Percentiles rank a stretch among this genome's conserved stretches.
Conservation (phyloP, 2,797 vertebrate genomes). For the Acomys russatus region DNA sequence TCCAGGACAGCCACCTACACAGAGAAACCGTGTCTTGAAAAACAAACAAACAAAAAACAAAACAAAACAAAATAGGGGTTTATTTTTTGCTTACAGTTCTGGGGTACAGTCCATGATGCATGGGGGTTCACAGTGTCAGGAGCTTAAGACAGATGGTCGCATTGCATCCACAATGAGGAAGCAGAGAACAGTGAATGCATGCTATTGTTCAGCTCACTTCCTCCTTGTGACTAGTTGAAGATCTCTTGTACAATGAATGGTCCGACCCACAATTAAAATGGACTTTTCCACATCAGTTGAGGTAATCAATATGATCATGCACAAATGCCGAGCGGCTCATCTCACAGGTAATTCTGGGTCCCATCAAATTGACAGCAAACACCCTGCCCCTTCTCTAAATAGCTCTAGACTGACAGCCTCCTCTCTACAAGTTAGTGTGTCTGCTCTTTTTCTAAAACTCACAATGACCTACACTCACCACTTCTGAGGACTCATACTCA, state of each 20-base stretch:
- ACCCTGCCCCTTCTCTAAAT: not conserved
- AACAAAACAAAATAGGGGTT: not conserved
- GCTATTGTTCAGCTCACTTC: not conserved
- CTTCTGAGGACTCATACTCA: not conserved
- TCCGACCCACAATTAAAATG: not conserved
- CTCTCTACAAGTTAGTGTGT: not conserved
- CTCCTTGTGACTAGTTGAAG: not conserved
- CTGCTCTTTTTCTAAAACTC: not conserved
- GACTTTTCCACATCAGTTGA: not conserved
- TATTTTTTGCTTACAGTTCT: not conserved
- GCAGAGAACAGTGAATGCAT: not conserved
- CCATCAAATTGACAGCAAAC: not conserved
- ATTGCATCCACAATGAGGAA: not conserved
- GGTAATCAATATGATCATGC: rapidly evolving
- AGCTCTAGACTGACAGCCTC: not conserved
- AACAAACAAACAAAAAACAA: too few species aligned
- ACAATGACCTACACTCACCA: not conserved
- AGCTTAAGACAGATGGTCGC: not conserved
- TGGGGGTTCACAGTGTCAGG: not conserved
- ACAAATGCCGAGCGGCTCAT: not conserved
- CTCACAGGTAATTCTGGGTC: not conserved
- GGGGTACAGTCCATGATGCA: not conserved
- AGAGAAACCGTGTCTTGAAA: too few species aligned
- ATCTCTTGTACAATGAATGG: not conserved
- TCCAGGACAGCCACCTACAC: too few species aligned